A percentile compares a stretch with the other conserved stretches of the same genome.
Evolutionary conservation across 2,797 vertebrate species (phyloP).

Genomic region (Myioborus melanocephalus): DNA sequence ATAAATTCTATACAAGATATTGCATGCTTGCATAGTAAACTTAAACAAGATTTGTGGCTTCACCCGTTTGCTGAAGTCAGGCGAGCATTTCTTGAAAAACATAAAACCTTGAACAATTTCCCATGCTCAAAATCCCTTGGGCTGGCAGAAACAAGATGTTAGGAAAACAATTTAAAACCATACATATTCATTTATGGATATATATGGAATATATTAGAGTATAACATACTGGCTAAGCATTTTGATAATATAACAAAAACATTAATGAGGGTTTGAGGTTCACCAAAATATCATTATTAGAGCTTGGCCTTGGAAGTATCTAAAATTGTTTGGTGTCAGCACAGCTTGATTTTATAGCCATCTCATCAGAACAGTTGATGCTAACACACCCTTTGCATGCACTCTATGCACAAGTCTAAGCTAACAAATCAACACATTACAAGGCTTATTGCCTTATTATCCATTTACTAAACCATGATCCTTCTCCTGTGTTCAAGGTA

Average conservation of each 20-base stretch:
- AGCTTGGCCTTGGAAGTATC: conserved; percentile 20
- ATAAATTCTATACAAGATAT: neutral
- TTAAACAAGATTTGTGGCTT: neutral
- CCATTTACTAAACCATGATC: conserved; percentile 28
- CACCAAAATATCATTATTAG: conserved; percentile 11
- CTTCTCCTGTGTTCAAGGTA: conserved; percentile 35
- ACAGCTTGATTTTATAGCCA: neutral
- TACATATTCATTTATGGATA: conserved; percentile 48
- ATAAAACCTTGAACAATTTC: neutral
- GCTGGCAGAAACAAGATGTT: neutral
- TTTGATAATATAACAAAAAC: neutral
- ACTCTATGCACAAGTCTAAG: neutral
- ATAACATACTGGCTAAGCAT: neutral
- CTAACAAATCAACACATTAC: conserved; percentile 14
- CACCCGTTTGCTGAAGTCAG: neutral
- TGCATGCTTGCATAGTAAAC: neutral
- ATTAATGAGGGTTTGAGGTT: conserved; percentile 20
- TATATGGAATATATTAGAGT: neutral
- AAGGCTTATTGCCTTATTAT: conserved; percentile 6
- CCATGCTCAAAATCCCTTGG: conserved; percentile 6
- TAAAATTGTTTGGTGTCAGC: conserved; percentile 23
- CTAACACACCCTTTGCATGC: neutral
- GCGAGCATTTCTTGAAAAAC: neutral
- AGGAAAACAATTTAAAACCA: conserved; percentile 10
- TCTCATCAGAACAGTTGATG: neutral